These are phyloP conservation scores for Notiomystis cincta DNA, from an alignment of 2,113 vertebrate genomes.

Conservation along the genomic window DNA sequence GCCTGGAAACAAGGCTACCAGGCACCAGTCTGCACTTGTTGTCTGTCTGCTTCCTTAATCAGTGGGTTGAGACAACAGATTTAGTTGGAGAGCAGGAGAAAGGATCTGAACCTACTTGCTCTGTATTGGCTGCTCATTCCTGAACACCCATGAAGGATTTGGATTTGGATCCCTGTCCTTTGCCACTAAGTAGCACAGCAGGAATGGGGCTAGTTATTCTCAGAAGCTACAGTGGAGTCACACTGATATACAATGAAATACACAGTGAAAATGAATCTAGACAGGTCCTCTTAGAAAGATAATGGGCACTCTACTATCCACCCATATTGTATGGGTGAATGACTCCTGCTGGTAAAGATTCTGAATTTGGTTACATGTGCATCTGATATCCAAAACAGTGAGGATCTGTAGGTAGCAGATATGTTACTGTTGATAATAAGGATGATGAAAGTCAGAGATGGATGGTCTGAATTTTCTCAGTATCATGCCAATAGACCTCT, in stretches of 20 bases:
- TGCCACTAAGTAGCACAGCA: background rate
- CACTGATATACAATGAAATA: fast-evolving
- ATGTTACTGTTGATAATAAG: background rate
- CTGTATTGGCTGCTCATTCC: fast-evolving
- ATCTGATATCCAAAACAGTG: background rate
- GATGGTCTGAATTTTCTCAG: background rate
- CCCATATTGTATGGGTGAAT: background rate
- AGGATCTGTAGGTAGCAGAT: background rate
- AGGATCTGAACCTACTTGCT: background rate
- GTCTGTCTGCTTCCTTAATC: background rate
- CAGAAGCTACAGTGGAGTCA: background rate
- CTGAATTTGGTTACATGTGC: background rate
- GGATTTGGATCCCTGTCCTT: background rate
- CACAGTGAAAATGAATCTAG: background rate
- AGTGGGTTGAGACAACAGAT: background rate
- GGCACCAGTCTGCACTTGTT: background rate
- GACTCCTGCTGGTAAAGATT: background rate
- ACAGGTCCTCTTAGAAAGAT: background rate
- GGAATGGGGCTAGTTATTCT: background rate
- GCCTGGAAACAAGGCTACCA: background rate
- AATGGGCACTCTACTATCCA: background rate
- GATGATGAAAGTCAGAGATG: background rate
- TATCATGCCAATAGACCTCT: background rate
- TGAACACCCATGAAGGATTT: background rate
- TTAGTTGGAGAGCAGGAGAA: background rate